Base-by-base conservation (phyloP, 2,797 vertebrate genomes). In the Loriculus beryllinus region DNA sequence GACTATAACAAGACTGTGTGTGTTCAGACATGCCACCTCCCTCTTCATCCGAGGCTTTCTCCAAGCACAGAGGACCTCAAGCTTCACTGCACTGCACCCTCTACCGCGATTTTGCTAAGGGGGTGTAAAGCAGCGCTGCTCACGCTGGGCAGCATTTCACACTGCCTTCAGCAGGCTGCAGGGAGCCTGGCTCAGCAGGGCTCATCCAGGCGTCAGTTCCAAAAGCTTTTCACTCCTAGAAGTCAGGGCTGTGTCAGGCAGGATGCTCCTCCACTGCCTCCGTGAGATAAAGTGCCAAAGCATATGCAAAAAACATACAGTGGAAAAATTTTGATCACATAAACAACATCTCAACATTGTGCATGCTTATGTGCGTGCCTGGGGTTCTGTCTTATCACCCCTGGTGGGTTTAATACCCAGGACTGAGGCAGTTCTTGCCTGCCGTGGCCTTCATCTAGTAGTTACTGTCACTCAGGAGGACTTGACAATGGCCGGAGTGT, bases 231-330 rank as follows among this genome's bases (percentile, higher is more conserved):
- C 12, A 2, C 35, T 64, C 67, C 74, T 39, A 22, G 33, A 70
- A 90, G 43, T 39, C 54, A 28, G 1, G 4, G n/a, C 43, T 8
- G 11, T 28, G 37, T 56, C 77, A 56, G 29, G 51, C 0, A 0
- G 45, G 43, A n/a, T 40, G 62, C 35, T 90, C 31, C 28, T 42
- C 52, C 10, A 2, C 40, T 4, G 49, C 35, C 78, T 67, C 57
- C 45, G 17, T 0, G 1, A 81, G 70, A 43, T 5, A 42, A 52
- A 71, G 42, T n/a, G 16, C 14, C 17, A 42, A 62, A 71, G 33
- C 0, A 0, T 17, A 20, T 23, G 18, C 29, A 80, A 87, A 94
- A 94, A 85, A 56, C 3, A 22, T 1, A 16, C 0, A 2, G 15
- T 17, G 20, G 31, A 82, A 82, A 47, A 40, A 21, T 4, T 15